phyloP scores from a whole-genome alignment of 2,113 vertebrate genomes.

The Odocoileus virginianus region DNA sequence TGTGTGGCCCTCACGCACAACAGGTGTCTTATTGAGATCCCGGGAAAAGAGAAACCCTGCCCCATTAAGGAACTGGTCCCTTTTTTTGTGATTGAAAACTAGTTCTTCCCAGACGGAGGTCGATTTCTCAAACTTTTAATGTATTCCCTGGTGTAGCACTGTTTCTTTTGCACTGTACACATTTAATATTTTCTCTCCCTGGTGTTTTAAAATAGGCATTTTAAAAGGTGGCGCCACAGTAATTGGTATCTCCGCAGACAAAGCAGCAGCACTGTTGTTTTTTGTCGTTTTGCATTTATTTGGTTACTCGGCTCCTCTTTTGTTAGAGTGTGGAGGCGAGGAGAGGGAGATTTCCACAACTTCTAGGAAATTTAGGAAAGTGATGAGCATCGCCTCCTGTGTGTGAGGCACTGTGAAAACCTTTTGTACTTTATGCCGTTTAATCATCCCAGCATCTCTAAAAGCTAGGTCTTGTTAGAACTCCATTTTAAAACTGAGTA shows the following conservation, averaged over 20 bases:
- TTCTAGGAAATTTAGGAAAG: background rate
- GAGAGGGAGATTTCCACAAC: background rate
- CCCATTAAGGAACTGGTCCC: background rate
- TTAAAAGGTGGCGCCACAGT: background rate
- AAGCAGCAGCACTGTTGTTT: background rate
- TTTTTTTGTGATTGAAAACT: background rate
- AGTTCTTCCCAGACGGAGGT: background rate
- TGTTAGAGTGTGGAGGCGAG: background rate
- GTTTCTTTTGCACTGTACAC: background rate
- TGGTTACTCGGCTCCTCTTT: background rate
- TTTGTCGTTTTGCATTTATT: background rate
- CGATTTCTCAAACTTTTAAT: background rate
- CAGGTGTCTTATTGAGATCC: constrained; percentile 37
- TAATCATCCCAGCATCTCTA: background rate
- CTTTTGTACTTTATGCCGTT: background rate
- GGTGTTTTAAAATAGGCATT: background rate
- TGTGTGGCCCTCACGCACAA: background rate
- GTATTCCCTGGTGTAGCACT: background rate
- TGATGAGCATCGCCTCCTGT: background rate
- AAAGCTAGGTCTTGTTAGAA: background rate
- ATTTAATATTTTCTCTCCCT: background rate
- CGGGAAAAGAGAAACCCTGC: background rate
- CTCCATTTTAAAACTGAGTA: background rate
- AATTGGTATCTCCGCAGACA: background rate
- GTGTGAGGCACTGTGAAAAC: background rate